Percentiles rank a stretch among this genome's conserved stretches.
These are phyloP conservation scores for Tragelaphus buxtoni DNA, from an alignment of 2,113 vertebrate genomes.

Conservation along the genomic window DNA sequence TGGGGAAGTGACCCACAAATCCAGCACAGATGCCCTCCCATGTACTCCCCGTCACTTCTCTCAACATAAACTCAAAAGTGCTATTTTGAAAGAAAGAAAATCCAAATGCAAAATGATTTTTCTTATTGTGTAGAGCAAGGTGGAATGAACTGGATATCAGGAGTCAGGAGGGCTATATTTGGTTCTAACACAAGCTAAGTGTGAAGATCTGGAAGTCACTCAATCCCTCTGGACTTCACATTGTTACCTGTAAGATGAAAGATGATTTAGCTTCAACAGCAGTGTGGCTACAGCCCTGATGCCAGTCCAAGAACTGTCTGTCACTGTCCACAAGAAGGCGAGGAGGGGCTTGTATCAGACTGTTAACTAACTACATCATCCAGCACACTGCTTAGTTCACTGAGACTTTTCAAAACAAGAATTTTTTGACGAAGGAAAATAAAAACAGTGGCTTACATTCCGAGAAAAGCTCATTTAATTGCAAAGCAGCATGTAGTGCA, in stretches of 20 bases:
- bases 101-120: slow-evolving; percentile 28
- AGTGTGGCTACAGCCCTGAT: not conserved
- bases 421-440: slow-evolving; percentile 20
- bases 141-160: not conserved
- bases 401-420: not conserved
- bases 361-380: not conserved
- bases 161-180: not conserved
- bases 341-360: not conserved
- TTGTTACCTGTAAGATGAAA: not conserved
- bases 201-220: not conserved
- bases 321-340: not conserved
- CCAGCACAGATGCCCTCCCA: not conserved
- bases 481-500: not conserved
- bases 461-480: not conserved
- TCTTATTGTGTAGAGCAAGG: not conserved
- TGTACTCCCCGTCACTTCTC: not conserved
- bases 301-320: not conserved
- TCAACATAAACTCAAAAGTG: not conserved
- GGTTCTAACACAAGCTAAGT: not conserved
- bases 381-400: not conserved
- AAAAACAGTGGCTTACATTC: slow-evolving; percentile 3
- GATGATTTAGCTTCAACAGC: not conserved
- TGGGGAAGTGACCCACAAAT: not conserved
- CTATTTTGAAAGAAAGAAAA: slow-evolving; percentile 31
- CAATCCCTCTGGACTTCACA: not conserved